A percentile compares a stretch with the other conserved stretches of the same genome.
phyloP scores from a whole-genome alignment of 2,888 invertebrate species.

The Belgica antarctica region DNA sequence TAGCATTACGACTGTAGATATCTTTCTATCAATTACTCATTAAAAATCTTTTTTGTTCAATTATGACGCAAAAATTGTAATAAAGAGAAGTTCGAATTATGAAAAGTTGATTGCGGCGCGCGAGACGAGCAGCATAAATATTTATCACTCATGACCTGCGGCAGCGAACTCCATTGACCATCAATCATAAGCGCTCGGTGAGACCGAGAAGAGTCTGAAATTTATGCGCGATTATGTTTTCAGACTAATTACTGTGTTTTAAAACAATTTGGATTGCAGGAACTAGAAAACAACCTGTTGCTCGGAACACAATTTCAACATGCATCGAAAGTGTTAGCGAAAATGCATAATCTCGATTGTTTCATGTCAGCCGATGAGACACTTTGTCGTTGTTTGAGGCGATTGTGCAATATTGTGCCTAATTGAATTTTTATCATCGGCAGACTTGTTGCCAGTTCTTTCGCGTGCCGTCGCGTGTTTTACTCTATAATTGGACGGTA shows the following conservation, averaged over 20 bases:
- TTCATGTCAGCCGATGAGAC: conserved; percentile 22
- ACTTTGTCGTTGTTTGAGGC: background rate
- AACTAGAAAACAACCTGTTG: conserved; percentile 36
- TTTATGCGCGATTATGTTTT: background rate
- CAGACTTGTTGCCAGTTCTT: too few relatives aligned
- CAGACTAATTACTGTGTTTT: conserved; percentile 35
- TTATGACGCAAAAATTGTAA: too few relatives aligned
- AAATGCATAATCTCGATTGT: conserved; percentile 8
- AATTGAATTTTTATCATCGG: conserved; percentile 8
- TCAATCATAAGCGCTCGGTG: conserved; percentile 29
- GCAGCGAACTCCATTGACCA: background rate
- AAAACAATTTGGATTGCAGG: conserved; percentile 38
- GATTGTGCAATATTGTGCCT: conserved; percentile 7
- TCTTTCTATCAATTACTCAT: background rate
- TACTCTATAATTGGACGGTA: too few relatives aligned
- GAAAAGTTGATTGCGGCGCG: background rate
- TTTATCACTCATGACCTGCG: background rate
- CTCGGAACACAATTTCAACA: conserved; percentile 14
- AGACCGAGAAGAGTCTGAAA: background rate
- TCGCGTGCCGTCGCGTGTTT: too few relatives aligned
- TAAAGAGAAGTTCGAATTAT: background rate
- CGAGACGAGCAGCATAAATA: background rate
- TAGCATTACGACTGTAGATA: too few relatives aligned
- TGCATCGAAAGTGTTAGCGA: background rate
- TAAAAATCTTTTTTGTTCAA: background rate